Conservation (phyloP, 2,113 vertebrate species). For the Bufo bufo region DNA sequence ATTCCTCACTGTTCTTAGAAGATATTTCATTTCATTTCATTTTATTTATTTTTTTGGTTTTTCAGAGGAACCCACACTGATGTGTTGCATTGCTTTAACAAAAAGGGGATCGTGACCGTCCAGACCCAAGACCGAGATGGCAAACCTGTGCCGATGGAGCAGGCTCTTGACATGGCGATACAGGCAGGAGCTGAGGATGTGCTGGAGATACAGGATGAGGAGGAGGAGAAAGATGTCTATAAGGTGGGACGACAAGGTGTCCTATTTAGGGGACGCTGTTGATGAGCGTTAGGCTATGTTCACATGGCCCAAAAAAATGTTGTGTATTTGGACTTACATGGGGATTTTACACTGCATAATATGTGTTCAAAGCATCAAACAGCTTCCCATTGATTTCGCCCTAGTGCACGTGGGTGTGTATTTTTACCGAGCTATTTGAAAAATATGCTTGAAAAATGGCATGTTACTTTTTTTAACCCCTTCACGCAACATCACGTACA, state of each 20-base stretch:
- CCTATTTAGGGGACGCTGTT: background rate
- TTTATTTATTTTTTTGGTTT: background rate
- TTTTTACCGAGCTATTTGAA: too few relatives aligned
- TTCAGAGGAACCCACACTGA: conserved; percentile 77
- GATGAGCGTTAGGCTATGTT: background rate
- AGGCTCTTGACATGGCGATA: conserved; percentile 85
- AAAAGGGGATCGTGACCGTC: conserved; percentile 77
- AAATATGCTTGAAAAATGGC: too few relatives aligned
- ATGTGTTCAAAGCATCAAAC: too few relatives aligned
- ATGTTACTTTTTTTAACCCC: too few relatives aligned
- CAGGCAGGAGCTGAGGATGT: conserved; percentile 87
- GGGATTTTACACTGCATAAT: too few relatives aligned
- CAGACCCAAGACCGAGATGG: conserved; percentile 64
- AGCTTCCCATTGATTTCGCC: too few relatives aligned
- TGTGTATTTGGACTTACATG: too few relatives aligned
- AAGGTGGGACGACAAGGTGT: conserved; percentile 67
- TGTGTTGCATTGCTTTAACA: conserved; percentile 74
- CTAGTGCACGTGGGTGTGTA: too few relatives aligned
- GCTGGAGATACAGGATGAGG: conserved; percentile 79
- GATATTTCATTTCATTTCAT: too few relatives aligned
- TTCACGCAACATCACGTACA: too few relatives aligned
- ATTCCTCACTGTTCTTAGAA: too few relatives aligned
- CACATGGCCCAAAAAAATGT: too few relatives aligned
- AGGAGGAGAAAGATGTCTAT: conserved; percentile 77
- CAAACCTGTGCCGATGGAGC: conserved; percentile 70